Base-by-base conservation (phyloP, 2,113 vertebrate genomes). In the Crypturellus undulatus region DNA sequence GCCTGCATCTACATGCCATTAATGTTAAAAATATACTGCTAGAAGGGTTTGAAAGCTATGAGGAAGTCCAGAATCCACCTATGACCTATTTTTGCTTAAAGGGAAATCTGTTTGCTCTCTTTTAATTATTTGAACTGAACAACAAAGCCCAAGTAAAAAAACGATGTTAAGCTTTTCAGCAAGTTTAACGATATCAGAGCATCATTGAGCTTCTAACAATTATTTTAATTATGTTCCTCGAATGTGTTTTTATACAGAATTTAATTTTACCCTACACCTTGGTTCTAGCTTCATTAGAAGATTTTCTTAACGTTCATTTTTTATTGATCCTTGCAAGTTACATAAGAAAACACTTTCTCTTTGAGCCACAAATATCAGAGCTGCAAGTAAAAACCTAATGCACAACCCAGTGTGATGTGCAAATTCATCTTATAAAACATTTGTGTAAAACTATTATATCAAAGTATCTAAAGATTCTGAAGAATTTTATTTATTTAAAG, bases 131-230 rank as follows among this genome's bases (percentile, higher is more conserved):
- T 84, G 93, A 93, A 89, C 76, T 83, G 92, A 86, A 96, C 96
- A 81, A 93, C 73, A 90, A 54, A 95, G 73, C 88, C 94, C 93
- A 95, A 51, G 81, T 32, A 38, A 93, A 92, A 92, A 92, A 89
- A 95, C 64, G 72, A 65, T 9, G 79, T 95, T 93, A 91, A 93
- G 92, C 84, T 95, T 89, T 73, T 91, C 82, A 95, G 71, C 58
- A 84, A 12, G 56, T 88, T 84, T 92, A 93, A 73, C 84, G 87
- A 90, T 84, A 93, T 84, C 67, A 59, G n/a, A 24, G 68, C 62
- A n/a, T 86, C 94, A 95, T 36, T 80, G 89, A 93, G 83, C 84
- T 92, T 80, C 89, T 76, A 24, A 84, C 65, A 91, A 79, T 87
- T 52, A 54, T 68, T 70, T 92, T 87, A 85, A 91, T 88, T 81